Evolutionary conservation across 35 echinoderm and acorn worm genomes (phyloP), one percentile per base, ranked within the genome.

Genomic region (Apostichopus japonicus): DNA sequence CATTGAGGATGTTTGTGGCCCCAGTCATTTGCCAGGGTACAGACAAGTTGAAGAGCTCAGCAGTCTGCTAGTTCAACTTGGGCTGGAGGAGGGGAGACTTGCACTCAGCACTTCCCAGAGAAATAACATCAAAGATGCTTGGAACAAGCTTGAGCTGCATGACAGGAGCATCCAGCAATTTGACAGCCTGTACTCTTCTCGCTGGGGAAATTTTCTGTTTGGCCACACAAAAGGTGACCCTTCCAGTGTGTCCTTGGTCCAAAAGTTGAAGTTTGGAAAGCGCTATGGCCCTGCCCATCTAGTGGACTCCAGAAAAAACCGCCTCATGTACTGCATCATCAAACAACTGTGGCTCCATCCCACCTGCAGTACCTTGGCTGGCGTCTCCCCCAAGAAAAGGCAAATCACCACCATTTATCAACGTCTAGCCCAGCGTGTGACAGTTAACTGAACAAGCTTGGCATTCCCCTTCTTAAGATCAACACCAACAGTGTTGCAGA

Each of bases 321-420:
- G 91, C 1, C 52, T 91, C 16, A 93, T 95, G 91, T 93, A 90
- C 87, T 93, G 92, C 87, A 77, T 93, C 24, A 62, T 95, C 21
- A 95, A 95, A 62, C 92, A 93, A 19, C 33, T 93, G n/a, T 95
- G 92, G 92, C 78, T 93, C 16, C 92, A 93, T 67, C 55, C 77
- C 56, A 88, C 0, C 27, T 80, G 57, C 53, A 84, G 58, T 52
- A 51, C 55, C 17, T 10, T 44, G 78, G 73, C 19, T 75, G 88
- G 71, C 80, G n/a, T 77, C 10, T 86, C 78, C 56, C 90, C 79
- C 57, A 82, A 86, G 61, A 94, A 91, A 56, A 86, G 61, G 19
- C 89, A 86, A 51, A 84, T 91, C 58, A 94, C 79, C 11, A 77
- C 2, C 1, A 44, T 87, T 6, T 95, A 92, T 61, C 54, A 94